Base-by-base conservation (phyloP, 2,888 invertebrate species). In the Arenicola marina region DNA sequence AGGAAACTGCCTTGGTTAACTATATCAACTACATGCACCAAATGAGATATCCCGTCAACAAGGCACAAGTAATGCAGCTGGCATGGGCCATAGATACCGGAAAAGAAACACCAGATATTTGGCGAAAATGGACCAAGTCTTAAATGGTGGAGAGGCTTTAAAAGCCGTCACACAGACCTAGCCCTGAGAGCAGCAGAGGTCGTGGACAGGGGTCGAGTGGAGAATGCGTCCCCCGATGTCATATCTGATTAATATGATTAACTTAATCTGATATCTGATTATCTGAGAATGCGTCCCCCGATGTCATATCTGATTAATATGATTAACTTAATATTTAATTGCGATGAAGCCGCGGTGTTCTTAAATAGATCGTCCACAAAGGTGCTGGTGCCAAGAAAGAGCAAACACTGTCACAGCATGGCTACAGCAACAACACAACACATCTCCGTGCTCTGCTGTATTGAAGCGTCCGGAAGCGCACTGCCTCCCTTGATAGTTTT, bases 291-390 rank as follows among this genome's bases (percentile, higher is more conserved):
- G 46, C 24, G 26, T 24, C 24, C 7, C 21, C 7, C 18, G 7
- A 48, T 7, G 21, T 18, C 11, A 48, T 21, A 46, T 15, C 29
- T 57, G n/a, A 11, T 24, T 7, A n/a, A 57, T 24, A 57, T 28
- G 29, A 44, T 26, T 7, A 24, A 24, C 24, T 29, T 46, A 24
- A 57, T 57, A 15, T 57, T 15, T 24, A 57, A 57, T 46, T 57
- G 46, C 24, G 57, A 57, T 57, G 57, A 57, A 18, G 57, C 57
- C 11, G 56, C 56, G 46, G 24, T 57, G 4, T 57, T 57, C 31
- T 57, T 57, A n/a, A 57, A 57, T 29, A 44, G 29, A 28, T 57
- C 57, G 26, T 24, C 45, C 4, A 4, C 45, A n/a, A 57, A 46
- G 24, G 57, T 57, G 26, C 7, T 46, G 4, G 28, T 44, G 4